phyloP scores from a whole-genome alignment of 2,888 invertebrate species.

The Linnaemya tessellans region DNA sequence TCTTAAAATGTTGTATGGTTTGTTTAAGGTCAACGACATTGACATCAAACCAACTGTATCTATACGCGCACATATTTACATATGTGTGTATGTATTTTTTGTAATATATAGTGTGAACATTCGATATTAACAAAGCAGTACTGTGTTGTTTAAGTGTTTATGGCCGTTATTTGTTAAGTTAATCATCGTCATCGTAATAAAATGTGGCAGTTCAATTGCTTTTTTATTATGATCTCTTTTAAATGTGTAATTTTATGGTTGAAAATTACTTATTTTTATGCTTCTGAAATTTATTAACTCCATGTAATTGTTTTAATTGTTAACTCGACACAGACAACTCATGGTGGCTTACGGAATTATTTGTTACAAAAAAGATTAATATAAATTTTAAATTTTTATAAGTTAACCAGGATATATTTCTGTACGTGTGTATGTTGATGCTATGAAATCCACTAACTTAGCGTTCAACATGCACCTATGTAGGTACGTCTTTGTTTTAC shows the following conservation, averaged over 20 bases:
- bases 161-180: slow-evolving; percentile 34
- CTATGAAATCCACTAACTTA: too few relatives aligned
- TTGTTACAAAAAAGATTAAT: neutral
- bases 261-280: slow-evolving; percentile 54
- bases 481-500: too few relatives aligned
- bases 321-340: neutral
- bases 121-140: slow-evolving; percentile 9
- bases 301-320: slow-evolving; percentile 39
- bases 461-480: too few relatives aligned
- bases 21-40: slow-evolving; percentile 63
- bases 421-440: too few relatives aligned
- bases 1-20: slow-evolving; percentile 41
- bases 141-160: slow-evolving; percentile 30
- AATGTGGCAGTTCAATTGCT: slow-evolving; percentile 66
- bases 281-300: slow-evolving; percentile 30
- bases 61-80: neutral
- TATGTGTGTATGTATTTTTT: neutral
- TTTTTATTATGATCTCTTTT: slow-evolving; percentile 52
- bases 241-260: slow-evolving; percentile 58
- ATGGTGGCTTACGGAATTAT: neutral
- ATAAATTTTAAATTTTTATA: too few relatives aligned
- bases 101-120: slow-evolving; percentile 33
- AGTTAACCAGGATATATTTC: too few relatives aligned
- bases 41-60: slow-evolving; percentile 26
- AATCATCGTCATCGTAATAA: slow-evolving; percentile 44